These are phyloP conservation scores for Carassius carassius DNA, from an alignment of 2,113 vertebrate species.

Conservation along the genomic window DNA sequence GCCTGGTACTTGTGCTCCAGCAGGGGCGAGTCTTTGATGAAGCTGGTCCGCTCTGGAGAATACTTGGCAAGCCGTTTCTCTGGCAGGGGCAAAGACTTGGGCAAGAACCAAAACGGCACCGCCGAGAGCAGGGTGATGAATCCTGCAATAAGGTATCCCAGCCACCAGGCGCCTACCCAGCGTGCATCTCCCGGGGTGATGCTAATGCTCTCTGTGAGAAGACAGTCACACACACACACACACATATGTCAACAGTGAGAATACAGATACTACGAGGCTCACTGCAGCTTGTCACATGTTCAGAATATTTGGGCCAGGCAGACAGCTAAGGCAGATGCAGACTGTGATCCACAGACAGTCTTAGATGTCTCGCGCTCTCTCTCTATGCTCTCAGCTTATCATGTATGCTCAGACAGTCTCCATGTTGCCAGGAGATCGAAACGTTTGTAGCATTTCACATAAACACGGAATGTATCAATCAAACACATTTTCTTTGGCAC, in stretches of 20 bases:
- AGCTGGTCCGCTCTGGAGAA: slow-evolving; percentile 80
- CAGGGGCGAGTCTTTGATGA: slow-evolving; percentile 76
- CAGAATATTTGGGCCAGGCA: slow-evolving; percentile 36
- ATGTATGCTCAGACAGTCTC: background rate
- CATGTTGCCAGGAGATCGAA: background rate
- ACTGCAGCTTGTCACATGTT: slow-evolving; percentile 27
- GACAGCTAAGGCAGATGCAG: slow-evolving; percentile 3
- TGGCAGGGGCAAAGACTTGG: slow-evolving; percentile 78
- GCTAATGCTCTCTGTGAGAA: slow-evolving; percentile 75
- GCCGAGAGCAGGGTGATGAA: slow-evolving; percentile 80
- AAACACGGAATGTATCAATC: background rate
- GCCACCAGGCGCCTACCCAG: slow-evolving; percentile 98
- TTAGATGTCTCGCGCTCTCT: slow-evolving; percentile 28
- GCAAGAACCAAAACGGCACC: slow-evolving; percentile 93
- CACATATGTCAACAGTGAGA: background rate
- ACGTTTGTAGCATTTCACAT: background rate
- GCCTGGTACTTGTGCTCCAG: slow-evolving; percentile 65
- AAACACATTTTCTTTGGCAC: background rate
- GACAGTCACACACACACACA: background rate
- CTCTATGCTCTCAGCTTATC: background rate
- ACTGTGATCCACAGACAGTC: slow-evolving; percentile 33
- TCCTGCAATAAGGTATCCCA: slow-evolving; percentile 91
- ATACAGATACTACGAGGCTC: slow-evolving; percentile 9
- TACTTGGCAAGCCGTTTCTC: slow-evolving; percentile 72
- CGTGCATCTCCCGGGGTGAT: slow-evolving; percentile 84